A percentile compares a stretch with the other conserved stretches of the same genome.
Conservation (phyloP, 2,888 invertebrate genomes). For the Copidosoma aretas region DNA sequence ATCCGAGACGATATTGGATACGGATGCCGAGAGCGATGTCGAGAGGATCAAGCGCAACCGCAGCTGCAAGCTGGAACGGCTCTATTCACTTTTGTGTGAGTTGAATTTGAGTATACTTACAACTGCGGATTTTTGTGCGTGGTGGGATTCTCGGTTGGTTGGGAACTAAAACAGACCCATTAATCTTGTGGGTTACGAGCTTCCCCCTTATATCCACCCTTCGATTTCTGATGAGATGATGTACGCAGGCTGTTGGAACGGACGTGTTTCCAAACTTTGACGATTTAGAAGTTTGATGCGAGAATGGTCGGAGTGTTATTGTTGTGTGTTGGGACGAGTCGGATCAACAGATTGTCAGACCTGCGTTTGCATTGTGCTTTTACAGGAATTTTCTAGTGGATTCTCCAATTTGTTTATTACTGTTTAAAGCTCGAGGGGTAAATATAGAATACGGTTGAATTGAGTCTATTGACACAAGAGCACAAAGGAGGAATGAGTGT, state of each 20-base stretch:
- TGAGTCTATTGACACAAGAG: too few relatives aligned
- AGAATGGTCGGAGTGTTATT: background rate
- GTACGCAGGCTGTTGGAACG: background rate
- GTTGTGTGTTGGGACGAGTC: background rate
- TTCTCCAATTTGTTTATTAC: too few relatives aligned
- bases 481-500: too few relatives aligned
- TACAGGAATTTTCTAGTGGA: too few relatives aligned
- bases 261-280: background rate
- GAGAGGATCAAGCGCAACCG: slow-evolving; percentile 65
- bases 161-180: slow-evolving; percentile 19
- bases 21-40: slow-evolving; percentile 64
- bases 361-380: too few relatives aligned
- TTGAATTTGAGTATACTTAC: slow-evolving; percentile 36
- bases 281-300: background rate
- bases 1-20: slow-evolving; percentile 61
- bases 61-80: slow-evolving; percentile 76
- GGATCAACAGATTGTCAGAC: too few relatives aligned
- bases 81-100: slow-evolving; percentile 78
- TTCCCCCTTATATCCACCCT: background rate
- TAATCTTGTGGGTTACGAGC: slow-evolving; percentile 14
- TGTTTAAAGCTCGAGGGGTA: too few relatives aligned
- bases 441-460: too few relatives aligned
- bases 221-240: background rate
- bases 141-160: background rate
- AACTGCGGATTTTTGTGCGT: background rate